Evolutionary conservation across 1,140 invertebrate species (phyloP).

Genomic region (Leptopilina clavipes): DNA sequence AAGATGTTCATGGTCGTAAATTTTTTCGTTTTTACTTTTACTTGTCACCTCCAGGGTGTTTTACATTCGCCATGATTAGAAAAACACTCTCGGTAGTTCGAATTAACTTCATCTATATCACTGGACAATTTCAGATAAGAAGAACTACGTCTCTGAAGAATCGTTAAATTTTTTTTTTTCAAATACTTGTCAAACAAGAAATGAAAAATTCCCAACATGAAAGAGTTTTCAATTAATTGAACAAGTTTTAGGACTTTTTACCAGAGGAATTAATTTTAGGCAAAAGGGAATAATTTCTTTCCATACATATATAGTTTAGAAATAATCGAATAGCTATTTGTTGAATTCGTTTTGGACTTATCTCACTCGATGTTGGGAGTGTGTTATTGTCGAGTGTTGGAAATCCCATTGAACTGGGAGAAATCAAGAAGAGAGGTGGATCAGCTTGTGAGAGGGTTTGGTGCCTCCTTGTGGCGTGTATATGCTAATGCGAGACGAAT

Average conservation of each 20-base stretch:
- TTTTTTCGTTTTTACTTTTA: slow-evolving; percentile 50
- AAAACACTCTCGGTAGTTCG: slow-evolving; percentile 55
- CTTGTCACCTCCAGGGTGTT: slow-evolving; percentile 48
- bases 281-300: too few relatives aligned
- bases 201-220: slow-evolving; percentile 48
- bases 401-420: slow-evolving; percentile 50
- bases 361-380: slow-evolving; percentile 33
- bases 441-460: slow-evolving; percentile 32
- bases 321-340: slow-evolving; percentile 22
- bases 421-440: slow-evolving; percentile 53
- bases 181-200: slow-evolving; percentile 42
- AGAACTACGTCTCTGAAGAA: slow-evolving; percentile 28
- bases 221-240: too few relatives aligned
- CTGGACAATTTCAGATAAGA: slow-evolving; percentile 54
- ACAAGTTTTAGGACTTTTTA: too few relatives aligned
- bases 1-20: slow-evolving; percentile 53
- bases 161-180: neutral
- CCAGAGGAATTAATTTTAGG: slow-evolving; percentile 20
- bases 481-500: slow-evolving; percentile 63
- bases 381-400: slow-evolving; percentile 55
- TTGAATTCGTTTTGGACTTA: slow-evolving; percentile 42
- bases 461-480: slow-evolving; percentile 51
- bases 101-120: slow-evolving; percentile 55
- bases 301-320: neutral
- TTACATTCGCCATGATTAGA: slow-evolving; percentile 57